Percentiles rank a stretch among this genome's conserved stretches.
Conservation (phyloP, 2,113 vertebrate genomes). For the Cyanistes caeruleus region DNA sequence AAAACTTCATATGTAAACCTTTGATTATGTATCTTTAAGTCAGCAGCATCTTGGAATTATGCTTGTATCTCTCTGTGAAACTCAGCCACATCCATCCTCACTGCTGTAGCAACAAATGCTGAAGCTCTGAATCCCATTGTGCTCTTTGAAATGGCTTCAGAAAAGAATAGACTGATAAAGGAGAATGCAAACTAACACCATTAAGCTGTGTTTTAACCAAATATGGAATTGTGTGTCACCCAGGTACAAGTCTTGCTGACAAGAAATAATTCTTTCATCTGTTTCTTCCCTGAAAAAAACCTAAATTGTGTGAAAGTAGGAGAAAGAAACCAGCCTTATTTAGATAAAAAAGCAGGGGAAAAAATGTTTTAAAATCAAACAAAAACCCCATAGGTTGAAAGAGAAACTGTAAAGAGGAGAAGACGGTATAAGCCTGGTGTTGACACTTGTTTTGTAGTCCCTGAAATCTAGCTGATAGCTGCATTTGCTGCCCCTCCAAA, state of each 20-base stretch:
- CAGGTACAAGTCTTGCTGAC: conserved; percentile 1
- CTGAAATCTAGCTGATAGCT: neutral
- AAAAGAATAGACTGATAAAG: neutral
- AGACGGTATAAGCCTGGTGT: neutral
- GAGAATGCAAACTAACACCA: neutral
- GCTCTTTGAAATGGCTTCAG: neutral
- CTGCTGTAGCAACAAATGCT: neutral
- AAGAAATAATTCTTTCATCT: conserved; percentile 48
- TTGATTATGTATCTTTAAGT: neutral
- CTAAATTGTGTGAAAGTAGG: neutral
- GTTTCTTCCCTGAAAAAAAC: conserved; percentile 29
- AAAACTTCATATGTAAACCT: neutral
- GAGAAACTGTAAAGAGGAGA: neutral
- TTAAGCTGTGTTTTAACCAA: conserved; percentile 23
- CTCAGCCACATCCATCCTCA: neutral
- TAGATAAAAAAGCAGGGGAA: neutral
- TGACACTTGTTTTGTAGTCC: neutral
- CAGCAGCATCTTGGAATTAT: neutral
- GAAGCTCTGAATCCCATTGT: neutral
- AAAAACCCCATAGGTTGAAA: neutral
- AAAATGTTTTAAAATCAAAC: neutral
- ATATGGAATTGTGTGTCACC: conserved; percentile 2
- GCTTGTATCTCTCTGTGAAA: neutral
- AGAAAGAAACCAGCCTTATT: conserved; percentile 28
- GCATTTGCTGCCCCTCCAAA: neutral